Conservation (phyloP, 2,888 invertebrate genomes). For the Pelosia muscerda region DNA sequence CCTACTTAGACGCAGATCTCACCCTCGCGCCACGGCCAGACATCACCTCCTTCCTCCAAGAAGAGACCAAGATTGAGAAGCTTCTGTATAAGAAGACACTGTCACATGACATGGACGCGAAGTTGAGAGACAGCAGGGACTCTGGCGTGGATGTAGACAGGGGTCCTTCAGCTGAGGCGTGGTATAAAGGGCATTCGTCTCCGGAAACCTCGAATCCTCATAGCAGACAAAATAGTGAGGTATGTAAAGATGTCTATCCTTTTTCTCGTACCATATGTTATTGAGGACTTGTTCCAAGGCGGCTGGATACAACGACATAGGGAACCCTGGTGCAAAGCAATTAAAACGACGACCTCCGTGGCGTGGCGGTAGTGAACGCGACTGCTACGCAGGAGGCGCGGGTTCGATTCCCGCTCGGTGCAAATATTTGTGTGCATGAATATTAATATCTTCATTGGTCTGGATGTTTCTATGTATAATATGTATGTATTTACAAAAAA, state of each 20-base stretch:
- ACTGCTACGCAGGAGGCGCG: too few species aligned
- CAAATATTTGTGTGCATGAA: too few species aligned
- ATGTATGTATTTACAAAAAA: too few species aligned
- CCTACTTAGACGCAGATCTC: conserved; percentile 90
- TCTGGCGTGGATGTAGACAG: conserved; percentile 92
- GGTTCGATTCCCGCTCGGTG: too few species aligned
- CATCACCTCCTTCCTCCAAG: conserved; percentile 92
- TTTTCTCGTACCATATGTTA: not conserved
- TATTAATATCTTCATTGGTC: too few species aligned
- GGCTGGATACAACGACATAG: too few species aligned
- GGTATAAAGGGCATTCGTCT: conserved; percentile 85
- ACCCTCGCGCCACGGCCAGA: conserved; percentile 91
- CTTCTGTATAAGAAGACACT: conserved; percentile 91
- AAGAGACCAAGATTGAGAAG: conserved; percentile 92
- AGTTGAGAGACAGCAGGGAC: conserved; percentile 90
- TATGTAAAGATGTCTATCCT: conserved; percentile 49
- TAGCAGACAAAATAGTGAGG: conserved; percentile 93
- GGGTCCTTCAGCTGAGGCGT: conserved; percentile 86
- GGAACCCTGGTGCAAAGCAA: too few species aligned
- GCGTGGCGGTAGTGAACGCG: too few species aligned
- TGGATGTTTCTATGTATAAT: too few species aligned
- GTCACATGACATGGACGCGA: conserved; percentile 90
- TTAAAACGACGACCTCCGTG: too few species aligned
- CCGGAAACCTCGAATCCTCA: conserved; percentile 88
- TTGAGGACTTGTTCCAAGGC: too few species aligned